A percentile compares a stretch with the other conserved stretches of the same genome.
Conservation (phyloP, 2,888 invertebrate species). For the Leptinotarsa juncta region DNA sequence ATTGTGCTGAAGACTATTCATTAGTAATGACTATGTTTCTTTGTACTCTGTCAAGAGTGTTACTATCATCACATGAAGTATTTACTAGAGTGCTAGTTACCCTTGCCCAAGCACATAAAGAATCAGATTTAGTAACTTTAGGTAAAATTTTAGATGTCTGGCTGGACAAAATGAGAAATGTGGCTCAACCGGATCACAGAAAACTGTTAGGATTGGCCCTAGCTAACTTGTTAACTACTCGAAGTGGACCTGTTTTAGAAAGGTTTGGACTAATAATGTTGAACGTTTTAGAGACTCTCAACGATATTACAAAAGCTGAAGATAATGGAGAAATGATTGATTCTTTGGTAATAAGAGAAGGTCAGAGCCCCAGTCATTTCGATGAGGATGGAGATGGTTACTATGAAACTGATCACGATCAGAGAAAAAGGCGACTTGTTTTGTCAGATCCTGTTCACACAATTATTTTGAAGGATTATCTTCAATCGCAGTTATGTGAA, state of each 20-base stretch:
- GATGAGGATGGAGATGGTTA: slow-evolving; percentile 70
- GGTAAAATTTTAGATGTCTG: slow-evolving; percentile 80
- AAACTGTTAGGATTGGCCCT: slow-evolving; percentile 81
- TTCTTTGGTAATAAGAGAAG: slow-evolving; percentile 61
- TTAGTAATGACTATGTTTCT: slow-evolving; percentile 83
- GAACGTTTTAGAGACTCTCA: slow-evolving; percentile 80
- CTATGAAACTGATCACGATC: slow-evolving; percentile 80
- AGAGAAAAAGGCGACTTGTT: slow-evolving; percentile 76
- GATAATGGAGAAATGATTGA: slow-evolving; percentile 68
- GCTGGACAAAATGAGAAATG: slow-evolving; percentile 82
- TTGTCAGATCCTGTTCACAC: slow-evolving; percentile 84
- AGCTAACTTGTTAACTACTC: slow-evolving; percentile 76
- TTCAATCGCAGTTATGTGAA: slow-evolving; percentile 77
- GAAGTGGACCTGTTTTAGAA: slow-evolving; percentile 76
- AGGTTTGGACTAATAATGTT: slow-evolving; percentile 79
- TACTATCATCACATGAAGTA: slow-evolving; percentile 76
- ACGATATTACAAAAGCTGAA: slow-evolving; percentile 82
- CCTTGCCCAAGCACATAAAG: slow-evolving; percentile 65
- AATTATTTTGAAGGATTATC: slow-evolving; percentile 78
- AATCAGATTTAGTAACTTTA: slow-evolving; percentile 75
- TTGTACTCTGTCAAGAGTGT: slow-evolving; percentile 81
- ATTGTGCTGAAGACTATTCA: slow-evolving; percentile 77
- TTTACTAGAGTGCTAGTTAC: slow-evolving; percentile 73
- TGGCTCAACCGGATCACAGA: slow-evolving; percentile 82
- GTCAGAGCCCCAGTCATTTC: slow-evolving; percentile 62